These are phyloP conservation scores for mouse (Mus musculus) DNA, from an alignment of 2,113 vertebrate species.

Conservation along the genomic window GRCm39 chr10:43804001-43804500, in stretches of 20 bases:
- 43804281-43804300: rapidly evolving
- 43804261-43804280: background rate
- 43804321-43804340: slow-evolving; percentile 95
- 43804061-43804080: background rate
- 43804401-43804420: slow-evolving; percentile 93
- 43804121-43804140: slow-evolving; percentile 16
- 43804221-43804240: background rate
- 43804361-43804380: slow-evolving; percentile 91
- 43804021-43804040: background rate
- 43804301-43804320: slow-evolving; percentile 85
- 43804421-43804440: slow-evolving; percentile 89
- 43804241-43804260: background rate
- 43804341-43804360: slow-evolving; percentile 97
- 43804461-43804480: slow-evolving; percentile 24
- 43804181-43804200: slow-evolving; percentile 34
- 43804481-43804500: background rate
- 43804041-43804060: background rate
- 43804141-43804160: slow-evolving; percentile 10
- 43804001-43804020: background rate
- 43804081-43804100: background rate
- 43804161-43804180: slow-evolving; percentile 43
- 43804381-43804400: slow-evolving; percentile 92
- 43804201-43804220: background rate
- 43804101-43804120: background rate
- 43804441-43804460: slow-evolving; percentile 90